Evolutionary conservation across 2,113 vertebrate genomes (phyloP).

Genomic region (Callospermophilus lateralis): DNA sequence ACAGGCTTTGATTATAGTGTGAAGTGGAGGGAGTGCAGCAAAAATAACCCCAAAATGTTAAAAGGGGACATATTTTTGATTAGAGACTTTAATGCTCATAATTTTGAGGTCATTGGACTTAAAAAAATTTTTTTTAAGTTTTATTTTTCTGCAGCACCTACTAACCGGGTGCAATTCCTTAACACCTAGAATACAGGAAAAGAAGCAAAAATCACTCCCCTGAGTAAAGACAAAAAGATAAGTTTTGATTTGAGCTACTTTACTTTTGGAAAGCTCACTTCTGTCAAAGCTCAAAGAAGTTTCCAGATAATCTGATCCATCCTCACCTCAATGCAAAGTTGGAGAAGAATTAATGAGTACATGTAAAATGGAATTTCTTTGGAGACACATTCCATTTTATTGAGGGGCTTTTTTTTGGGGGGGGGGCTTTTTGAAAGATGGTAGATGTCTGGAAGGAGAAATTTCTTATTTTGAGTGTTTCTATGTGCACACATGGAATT

Average conservation of each 20-base stretch:
- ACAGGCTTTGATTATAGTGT: slow-evolving; percentile 77
- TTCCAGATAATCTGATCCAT: background rate
- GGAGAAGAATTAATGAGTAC: background rate
- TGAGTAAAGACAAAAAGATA: background rate
- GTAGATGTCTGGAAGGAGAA: background rate
- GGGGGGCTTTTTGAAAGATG: background rate
- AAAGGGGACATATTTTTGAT: slow-evolving; percentile 15
- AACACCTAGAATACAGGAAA: background rate
- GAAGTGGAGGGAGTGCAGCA: slow-evolving; percentile 46
- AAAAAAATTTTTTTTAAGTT: background rate
- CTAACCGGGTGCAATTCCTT: slow-evolving; percentile 38
- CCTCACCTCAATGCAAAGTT: background rate
- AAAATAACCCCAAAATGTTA: slow-evolving; percentile 73
- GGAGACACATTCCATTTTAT: background rate
- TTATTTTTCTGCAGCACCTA: background rate
- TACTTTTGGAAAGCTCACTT: slow-evolving; percentile 11
- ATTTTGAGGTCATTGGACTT: slow-evolving; percentile 55
- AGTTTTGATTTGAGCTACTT: background rate
- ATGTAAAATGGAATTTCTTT: background rate
- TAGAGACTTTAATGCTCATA: slow-evolving; percentile 32
- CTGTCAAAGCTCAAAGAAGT: background rate
- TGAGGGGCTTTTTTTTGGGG: background rate
- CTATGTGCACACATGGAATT: rapidly evolving
- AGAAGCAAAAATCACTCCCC: slow-evolving; percentile 47
- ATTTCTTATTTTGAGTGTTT: background rate